Conservation (phyloP, 2,113 vertebrate genomes). For the Dinomys branickii region DNA sequence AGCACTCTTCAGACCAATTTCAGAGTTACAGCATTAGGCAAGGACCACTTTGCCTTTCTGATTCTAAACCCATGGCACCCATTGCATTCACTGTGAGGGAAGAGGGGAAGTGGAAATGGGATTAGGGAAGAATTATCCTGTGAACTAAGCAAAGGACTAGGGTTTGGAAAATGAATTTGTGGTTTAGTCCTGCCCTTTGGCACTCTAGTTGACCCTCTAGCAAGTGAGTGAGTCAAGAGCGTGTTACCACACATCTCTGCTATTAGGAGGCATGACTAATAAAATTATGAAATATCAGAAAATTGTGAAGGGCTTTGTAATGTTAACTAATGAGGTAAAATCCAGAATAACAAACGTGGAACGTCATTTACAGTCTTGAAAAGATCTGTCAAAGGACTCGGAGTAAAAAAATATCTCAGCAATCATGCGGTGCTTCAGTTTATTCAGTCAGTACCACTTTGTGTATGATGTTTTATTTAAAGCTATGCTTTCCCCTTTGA, state of each 20-base stretch:
- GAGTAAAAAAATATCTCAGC: constrained; percentile 9
- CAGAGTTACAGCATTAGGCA: neutral
- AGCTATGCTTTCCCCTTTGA: constrained; percentile 1
- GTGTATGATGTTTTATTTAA: constrained; percentile 12
- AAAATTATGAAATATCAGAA: constrained; percentile 46
- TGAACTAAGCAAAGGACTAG: neutral
- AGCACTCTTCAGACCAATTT: neutral
- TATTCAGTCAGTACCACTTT: neutral
- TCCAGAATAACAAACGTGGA: constrained; percentile 42
- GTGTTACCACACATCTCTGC: neutral
- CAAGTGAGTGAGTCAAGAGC: constrained; percentile 47
- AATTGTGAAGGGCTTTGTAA: constrained; percentile 57
- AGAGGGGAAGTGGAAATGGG: neutral
- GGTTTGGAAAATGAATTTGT: neutral
- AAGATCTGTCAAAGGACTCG: constrained; percentile 30
- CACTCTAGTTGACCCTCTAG: constrained; percentile 48
- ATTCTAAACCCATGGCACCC: neutral
- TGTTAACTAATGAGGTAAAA: constrained; percentile 56
- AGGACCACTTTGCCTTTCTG: neutral
- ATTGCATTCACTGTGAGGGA: neutral
- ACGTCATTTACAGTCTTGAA: constrained; percentile 32
- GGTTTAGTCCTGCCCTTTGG: constrained; percentile 30
- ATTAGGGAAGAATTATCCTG: neutral
- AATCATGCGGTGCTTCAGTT: neutral
- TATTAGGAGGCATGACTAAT: constrained; percentile 62